Evolutionary conservation across 2,888 invertebrate species (phyloP).

Genomic region (Heteromurus nitidus): DNA sequence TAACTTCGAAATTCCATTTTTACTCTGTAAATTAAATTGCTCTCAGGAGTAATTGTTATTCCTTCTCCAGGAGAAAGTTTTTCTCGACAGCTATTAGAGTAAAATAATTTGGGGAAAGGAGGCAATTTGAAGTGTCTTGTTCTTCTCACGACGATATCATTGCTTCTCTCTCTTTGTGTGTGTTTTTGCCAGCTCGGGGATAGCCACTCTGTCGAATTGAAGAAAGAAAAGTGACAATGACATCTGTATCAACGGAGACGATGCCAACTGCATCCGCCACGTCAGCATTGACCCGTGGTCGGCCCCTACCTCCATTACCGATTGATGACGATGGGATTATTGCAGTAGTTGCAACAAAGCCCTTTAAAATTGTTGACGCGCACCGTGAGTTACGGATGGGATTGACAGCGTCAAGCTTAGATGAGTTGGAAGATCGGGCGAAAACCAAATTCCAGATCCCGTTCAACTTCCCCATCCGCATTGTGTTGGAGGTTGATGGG

Average conservation of each 20-base stretch:
- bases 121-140: too few species aligned
- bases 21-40: neutral
- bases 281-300: conserved; percentile 19
- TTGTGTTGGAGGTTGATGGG: conserved; percentile 93
- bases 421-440: conserved; percentile 78
- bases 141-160: too few species aligned
- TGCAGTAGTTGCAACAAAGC: conserved; percentile 74
- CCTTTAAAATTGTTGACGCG: conserved; percentile 87
- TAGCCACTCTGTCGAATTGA: too few species aligned
- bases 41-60: neutral
- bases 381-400: conserved; percentile 88
- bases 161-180: too few species aligned
- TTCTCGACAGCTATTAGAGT: too few species aligned
- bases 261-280: conserved; percentile 45
- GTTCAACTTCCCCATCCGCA: conserved; percentile 75
- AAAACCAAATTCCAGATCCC: conserved; percentile 69
- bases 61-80: neutral
- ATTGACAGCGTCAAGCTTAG: conserved; percentile 86
- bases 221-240: conserved; percentile 3
- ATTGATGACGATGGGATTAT: conserved; percentile 44
- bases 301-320: too few species aligned
- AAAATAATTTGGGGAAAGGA: neutral
- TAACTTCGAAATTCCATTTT: neutral
- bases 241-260: conserved; percentile 38
- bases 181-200: too few species aligned